Evolutionary conservation across 2,888 invertebrate species (phyloP).

Genomic region (Macrosiphum euphorbiae): DNA sequence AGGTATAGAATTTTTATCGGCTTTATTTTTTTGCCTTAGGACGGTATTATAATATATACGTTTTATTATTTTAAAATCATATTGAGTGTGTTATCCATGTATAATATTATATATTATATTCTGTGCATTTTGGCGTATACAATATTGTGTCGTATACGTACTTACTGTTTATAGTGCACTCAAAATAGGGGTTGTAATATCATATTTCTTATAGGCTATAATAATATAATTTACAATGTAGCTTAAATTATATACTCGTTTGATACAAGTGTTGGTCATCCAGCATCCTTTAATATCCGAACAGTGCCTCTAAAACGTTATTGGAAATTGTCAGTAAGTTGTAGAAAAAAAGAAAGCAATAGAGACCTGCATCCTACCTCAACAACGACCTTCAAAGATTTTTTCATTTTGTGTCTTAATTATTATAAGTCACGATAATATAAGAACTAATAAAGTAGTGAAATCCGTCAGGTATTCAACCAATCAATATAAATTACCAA

Average conservation of each 20-base stretch:
- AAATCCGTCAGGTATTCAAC: background rate
- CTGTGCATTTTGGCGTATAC: background rate
- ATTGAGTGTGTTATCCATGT: background rate
- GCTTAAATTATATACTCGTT: background rate
- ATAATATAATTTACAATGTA: background rate
- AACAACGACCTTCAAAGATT: background rate
- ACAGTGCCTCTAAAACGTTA: background rate
- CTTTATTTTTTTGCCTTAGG: background rate
- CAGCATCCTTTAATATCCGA: background rate
- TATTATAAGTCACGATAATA: background rate
- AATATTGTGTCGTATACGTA: background rate
- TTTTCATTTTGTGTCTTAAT: slow-evolving; percentile 13
- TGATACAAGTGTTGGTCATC: background rate
- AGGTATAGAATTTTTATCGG: background rate
- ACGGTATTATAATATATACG: background rate
- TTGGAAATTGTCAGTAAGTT: background rate
- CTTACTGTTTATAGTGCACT: background rate
- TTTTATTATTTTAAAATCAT: background rate
- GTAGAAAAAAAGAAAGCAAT: background rate
- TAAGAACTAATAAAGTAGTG: background rate
- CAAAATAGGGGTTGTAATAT: background rate
- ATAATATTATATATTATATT: background rate
- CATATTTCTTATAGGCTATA: background rate
- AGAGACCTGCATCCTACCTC: background rate
- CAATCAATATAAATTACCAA: background rate